A percentile compares a stretch with the other conserved stretches of the same genome.
Conservation (phyloP, 1,140 invertebrate genomes). For the Philotrypesis tridentata region DNA sequence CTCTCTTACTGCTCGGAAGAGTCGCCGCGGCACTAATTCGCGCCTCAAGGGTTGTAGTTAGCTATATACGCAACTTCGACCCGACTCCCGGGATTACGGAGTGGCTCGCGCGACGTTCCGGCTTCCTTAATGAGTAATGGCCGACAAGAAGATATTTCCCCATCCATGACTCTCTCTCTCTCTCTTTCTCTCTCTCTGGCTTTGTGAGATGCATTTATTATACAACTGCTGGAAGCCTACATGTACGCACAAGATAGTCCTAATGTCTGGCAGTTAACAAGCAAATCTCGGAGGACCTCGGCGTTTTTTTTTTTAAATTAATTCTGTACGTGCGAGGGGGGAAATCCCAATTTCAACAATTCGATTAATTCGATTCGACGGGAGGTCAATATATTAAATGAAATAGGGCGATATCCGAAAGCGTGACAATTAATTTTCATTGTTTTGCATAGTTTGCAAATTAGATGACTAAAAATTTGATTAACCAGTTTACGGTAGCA, state of each 20-base stretch:
- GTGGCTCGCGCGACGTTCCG: constrained; percentile 6
- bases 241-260: neutral
- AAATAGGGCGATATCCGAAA: too few species aligned
- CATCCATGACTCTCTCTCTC: neutral
- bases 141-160: neutral
- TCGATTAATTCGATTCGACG: too few species aligned
- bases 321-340: too few species aligned
- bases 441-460: too few species aligned
- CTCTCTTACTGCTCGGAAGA: neutral
- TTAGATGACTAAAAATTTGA: too few species aligned
- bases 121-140: constrained; percentile 30
- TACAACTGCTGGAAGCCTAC: neutral
- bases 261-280: neutral
- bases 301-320: too few species aligned
- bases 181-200: too few species aligned
- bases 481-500: too few species aligned
- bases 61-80: neutral
- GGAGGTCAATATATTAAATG: too few species aligned
- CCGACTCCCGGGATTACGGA: neutral
- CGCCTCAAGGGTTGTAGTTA: neutral
- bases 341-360: too few species aligned
- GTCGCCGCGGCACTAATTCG: neutral
- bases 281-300: neutral
- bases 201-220: constrained; percentile 14
- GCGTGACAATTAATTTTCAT: too few species aligned